These are phyloP conservation scores for Diarsia dahlii DNA, from an alignment of 2,888 invertebrate species.

Conservation along the genomic window DNA sequence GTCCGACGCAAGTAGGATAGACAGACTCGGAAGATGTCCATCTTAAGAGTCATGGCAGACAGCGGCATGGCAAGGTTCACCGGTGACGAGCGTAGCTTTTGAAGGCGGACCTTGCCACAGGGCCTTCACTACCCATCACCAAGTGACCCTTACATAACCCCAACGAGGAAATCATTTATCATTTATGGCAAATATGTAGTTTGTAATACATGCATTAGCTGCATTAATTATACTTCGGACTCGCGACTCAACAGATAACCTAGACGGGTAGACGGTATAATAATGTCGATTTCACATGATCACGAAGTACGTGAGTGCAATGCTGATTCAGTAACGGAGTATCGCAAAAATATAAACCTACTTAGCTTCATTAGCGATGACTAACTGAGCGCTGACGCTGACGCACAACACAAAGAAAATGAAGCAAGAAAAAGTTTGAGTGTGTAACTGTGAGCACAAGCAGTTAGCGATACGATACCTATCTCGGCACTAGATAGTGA, in stretches of 20 bases:
- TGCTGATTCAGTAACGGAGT: conserved; percentile 64
- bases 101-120: neutral
- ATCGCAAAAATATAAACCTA: conserved; percentile 60
- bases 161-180: conserved; percentile 28
- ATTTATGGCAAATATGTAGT: neutral
- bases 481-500: conserved; percentile 6
- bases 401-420: conserved; percentile 61
- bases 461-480: conserved; percentile 27
- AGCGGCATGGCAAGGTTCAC: neutral
- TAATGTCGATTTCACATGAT: conserved; percentile 41
- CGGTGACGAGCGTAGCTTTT: neutral
- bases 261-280: conserved; percentile 14
- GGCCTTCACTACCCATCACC: neutral
- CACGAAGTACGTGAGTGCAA: conserved; percentile 54
- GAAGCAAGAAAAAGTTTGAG: conserved; percentile 49
- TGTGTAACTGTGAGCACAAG: conserved; percentile 39
- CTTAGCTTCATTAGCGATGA: conserved; percentile 64
- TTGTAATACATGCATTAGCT: conserved; percentile 23
- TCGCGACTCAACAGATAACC: conserved; percentile 17
- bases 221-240: conserved; percentile 13
- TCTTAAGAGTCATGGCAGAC: neutral
- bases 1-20: neutral
- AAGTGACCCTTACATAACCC: conserved; percentile 13
- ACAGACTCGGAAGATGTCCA: neutral
- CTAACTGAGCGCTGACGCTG: conserved; percentile 66